phyloP scores from a whole-genome alignment of 2,113 vertebrate species.

The Monopterus albus region DNA sequence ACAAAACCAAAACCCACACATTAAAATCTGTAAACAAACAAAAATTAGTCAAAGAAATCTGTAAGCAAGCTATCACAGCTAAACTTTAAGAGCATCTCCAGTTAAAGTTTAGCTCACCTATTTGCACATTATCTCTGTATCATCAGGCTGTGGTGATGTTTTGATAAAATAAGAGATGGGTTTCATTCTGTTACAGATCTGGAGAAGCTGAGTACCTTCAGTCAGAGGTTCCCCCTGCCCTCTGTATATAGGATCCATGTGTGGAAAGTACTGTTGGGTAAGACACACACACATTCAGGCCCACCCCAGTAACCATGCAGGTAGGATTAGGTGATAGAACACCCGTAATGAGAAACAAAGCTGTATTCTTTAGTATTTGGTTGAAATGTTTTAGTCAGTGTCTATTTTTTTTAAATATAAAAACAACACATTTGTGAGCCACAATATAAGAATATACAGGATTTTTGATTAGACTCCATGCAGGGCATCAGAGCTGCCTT shows the following conservation, averaged over 20 bases:
- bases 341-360: background rate
- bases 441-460: too few species aligned
- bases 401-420: too few species aligned
- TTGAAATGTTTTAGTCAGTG: background rate
- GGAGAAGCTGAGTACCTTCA: conserved; percentile 97
- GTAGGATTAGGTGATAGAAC: background rate
- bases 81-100: too few species aligned
- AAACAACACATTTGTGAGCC: too few species aligned
- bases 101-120: too few species aligned
- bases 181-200: conserved; percentile 83
- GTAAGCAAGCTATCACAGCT: too few species aligned
- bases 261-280: conserved; percentile 98
- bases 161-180: background rate
- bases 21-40: too few species aligned
- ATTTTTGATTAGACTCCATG: too few species aligned
- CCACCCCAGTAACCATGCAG: background rate
- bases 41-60: too few species aligned
- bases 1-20: too few species aligned
- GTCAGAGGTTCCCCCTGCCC: conserved; percentile 96
- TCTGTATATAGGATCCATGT: conserved; percentile 96
- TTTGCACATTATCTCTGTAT: background rate
- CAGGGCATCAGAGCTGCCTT: too few species aligned
- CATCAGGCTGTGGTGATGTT: background rate
- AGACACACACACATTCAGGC: conserved; percentile 47
- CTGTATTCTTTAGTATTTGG: background rate